Evolutionary conservation across 2,888 invertebrate species (phyloP), one percentile per base, ranked within the genome.

Genomic region (Epinotia nisella): DNA sequence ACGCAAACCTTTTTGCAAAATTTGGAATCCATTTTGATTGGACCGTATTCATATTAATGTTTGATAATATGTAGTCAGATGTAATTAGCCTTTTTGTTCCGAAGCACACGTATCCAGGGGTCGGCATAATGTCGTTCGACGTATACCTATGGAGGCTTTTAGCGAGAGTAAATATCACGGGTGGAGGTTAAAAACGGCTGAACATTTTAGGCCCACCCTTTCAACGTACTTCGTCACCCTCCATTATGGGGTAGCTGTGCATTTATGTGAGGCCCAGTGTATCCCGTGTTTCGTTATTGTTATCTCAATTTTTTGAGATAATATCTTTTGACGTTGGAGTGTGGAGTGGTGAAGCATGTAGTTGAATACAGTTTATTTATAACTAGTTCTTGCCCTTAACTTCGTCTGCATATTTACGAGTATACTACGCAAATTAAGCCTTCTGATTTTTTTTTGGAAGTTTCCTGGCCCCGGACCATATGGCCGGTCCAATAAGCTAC

Each of bases 101-200:
- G 77, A 80, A 82, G 80, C 64, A 58, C 62, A 80, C 70, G 76
- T 56, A 75, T 74, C 71, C 79, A 81, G 75, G 75, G 75, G 71
- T 61, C 70, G 80, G 80, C 83, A 82, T 81, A 81, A 80, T 80
- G 79, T 79, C 76, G 78, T 82, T 81, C 77, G 75, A 76, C 78
- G 82, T 81, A 81, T 80, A 41, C 13, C 11, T 41, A 77, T 79
- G 77, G 78, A 87, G 85, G 90, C 91, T 92, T 92, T 92, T 91
- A 90, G 88, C 84, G 80, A 85, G 84, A 84, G 90, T 85, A 92
- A 91, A 91, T 87, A 91, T 88, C 85, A 84, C 81, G 79, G 79
- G 80, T 78, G 82, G 80, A 81, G 84, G 86, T 86, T 87, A 85
- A 89, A 90, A 90, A 87, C 82, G 83, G 79, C 82, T 72, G 81